Evolutionary conservation across 2,888 invertebrate species (phyloP).

Genomic region (Gymnosoma rotundatum): DNA sequence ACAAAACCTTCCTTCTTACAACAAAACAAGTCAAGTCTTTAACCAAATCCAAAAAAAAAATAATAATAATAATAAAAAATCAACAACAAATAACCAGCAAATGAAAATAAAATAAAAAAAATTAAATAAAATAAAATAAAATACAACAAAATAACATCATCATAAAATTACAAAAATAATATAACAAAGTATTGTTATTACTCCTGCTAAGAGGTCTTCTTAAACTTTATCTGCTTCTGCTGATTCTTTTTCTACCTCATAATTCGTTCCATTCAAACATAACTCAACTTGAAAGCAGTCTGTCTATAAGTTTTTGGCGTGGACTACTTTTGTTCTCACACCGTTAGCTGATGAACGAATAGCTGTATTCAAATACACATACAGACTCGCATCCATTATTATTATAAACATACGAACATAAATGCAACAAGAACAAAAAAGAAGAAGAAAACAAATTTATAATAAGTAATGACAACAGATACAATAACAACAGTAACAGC

Average conservation of each 20-base stretch:
- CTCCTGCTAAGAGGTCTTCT: slow-evolving; percentile 6
- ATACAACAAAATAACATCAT: slow-evolving; percentile 50
- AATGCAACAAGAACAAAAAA: not conserved
- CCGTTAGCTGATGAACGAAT: not conserved
- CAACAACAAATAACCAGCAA: slow-evolving; percentile 44
- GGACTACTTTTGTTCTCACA: slow-evolving; percentile 20
- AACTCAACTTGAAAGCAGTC: slow-evolving; percentile 16
- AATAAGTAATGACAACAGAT: slow-evolving; percentile 58
- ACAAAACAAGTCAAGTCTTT: slow-evolving; percentile 44
- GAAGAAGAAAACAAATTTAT: slow-evolving; percentile 3
- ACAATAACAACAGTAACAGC: slow-evolving; percentile 33
- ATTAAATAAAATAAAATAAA: slow-evolving; percentile 26
- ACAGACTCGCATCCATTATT: too few relatives aligned
- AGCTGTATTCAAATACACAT: too few relatives aligned
- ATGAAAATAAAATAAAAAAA: slow-evolving; percentile 15
- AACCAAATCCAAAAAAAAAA: slow-evolving; percentile 10
- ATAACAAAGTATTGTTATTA: slow-evolving; percentile 66
- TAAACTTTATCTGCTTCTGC: slow-evolving; percentile 11
- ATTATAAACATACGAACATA: not conserved
- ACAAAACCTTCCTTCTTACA: slow-evolving; percentile 56
- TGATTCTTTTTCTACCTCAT: slow-evolving; percentile 12
- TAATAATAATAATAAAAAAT: slow-evolving; percentile 21
- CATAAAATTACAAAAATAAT: slow-evolving; percentile 67
- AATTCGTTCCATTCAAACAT: slow-evolving; percentile 22
- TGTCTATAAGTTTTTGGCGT: slow-evolving; percentile 36